Evolutionary conservation across 2,113 vertebrate species (phyloP).

Genomic region (Rhabdomys dilectus): DNA sequence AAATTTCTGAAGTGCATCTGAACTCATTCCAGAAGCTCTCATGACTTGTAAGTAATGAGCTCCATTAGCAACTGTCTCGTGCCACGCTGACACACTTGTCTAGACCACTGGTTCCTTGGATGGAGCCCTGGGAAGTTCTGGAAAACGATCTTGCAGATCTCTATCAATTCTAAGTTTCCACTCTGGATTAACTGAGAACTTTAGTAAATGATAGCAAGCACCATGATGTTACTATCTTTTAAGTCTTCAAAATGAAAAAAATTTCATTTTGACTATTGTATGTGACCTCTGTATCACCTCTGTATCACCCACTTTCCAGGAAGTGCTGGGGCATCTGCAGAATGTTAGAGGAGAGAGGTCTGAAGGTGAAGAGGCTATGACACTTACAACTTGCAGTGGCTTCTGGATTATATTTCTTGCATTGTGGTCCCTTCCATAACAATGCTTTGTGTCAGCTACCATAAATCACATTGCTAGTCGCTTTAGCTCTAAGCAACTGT

Average conservation of each 20-base stretch:
- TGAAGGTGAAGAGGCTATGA: background rate
- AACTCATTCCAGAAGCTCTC: background rate
- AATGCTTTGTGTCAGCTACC: background rate
- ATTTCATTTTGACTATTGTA: background rate
- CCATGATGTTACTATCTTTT: background rate
- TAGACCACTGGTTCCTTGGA: background rate
- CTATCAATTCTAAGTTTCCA: background rate
- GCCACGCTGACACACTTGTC: background rate
- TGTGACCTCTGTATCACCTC: background rate
- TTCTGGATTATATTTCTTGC: background rate
- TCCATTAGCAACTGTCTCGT: background rate
- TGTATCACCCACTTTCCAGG: background rate
- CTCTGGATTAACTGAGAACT: background rate
- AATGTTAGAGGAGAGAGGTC: background rate
- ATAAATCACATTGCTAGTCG: background rate
- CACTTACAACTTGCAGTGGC: background rate
- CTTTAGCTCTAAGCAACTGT: accelerated
- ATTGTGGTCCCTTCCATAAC: background rate
- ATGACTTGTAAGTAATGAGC: background rate
- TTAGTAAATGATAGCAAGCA: background rate
- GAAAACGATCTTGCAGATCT: background rate
- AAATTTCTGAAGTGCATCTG: background rate
- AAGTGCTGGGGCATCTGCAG: background rate
- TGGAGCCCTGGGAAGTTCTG: slow-evolving; percentile 12
- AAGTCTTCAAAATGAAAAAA: slow-evolving; percentile 51